Base-by-base conservation (phyloP, 2,113 vertebrate species). In the Callipepla californica region DNA sequence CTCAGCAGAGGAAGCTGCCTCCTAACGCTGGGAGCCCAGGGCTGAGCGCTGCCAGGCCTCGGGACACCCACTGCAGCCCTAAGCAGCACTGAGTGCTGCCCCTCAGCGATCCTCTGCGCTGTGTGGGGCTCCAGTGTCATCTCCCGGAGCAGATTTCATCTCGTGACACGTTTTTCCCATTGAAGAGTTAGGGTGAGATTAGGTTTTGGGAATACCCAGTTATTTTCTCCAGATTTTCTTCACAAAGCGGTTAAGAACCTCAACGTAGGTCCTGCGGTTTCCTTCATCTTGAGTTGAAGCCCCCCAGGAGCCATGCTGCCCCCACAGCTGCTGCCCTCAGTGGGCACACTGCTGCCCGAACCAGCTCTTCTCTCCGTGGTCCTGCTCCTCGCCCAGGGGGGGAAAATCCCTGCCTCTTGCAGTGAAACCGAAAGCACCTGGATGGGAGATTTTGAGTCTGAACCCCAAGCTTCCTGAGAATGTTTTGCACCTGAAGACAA, bases 401-500 rank as follows among this genome's bases (percentile, higher is more conserved):
- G 76, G 81, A 86, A 96, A 94, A 85, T 75, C 90, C 40, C 66
- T 68, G n/a, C 44, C 53, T 72, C 59, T 89, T 59, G 6, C 57
- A 3, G 30, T 0, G 0, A 75, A 94, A 80, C 14, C 0, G 7
- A 91, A 88, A 95, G 76, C 30, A 57, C 12, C 7, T 94, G 91
- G 79, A 91, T 72, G 32, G 51, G 51, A 94, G 57, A 86, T 58
- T 93, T 66, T 51, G 30, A 40, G 20, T 78, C 65, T 69, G 34
- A 78, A 83, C 76, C 26, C 47, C 48, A 83, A 63, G n/a, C 80
- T 96, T 96, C 91, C 93, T 94, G 94, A 85, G 72, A 88, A 81
- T 94, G 80, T 95, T 96, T 96, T 96, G 91, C 76, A 83, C 65
- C 36, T 91, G 75, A 96, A 88, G 85, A 84, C 13, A 86, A 45